Evolutionary conservation across 35 echinoderm and acorn worm species (phyloP).

Genomic region (Diadema setosum): DNA sequence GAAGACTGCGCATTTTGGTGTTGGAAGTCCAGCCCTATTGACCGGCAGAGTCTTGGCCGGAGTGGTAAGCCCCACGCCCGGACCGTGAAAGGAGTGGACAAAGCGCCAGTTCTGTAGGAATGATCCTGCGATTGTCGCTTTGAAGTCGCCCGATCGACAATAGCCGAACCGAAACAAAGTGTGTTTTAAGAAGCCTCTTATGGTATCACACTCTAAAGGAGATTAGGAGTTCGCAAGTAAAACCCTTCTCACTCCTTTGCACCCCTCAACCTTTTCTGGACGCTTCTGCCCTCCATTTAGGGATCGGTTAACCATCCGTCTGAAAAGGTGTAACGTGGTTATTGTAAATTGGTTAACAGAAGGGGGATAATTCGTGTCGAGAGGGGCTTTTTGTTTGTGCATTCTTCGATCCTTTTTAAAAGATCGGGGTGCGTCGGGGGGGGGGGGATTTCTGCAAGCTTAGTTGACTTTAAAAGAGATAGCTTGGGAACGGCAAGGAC

Average conservation of each 20-base stretch:
- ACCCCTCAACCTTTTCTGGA: neutral
- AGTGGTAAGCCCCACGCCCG: neutral
- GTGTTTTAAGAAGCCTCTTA: slow-evolving; percentile 3
- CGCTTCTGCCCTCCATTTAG: neutral
- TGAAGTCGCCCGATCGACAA: neutral
- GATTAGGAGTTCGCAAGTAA: too few relatives aligned
- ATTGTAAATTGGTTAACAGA: slow-evolving; percentile 22
- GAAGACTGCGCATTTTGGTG: too few relatives aligned
- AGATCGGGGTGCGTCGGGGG: too few relatives aligned
- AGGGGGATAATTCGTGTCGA: slow-evolving; percentile 6
- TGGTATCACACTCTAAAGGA: neutral
- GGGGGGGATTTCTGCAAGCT: too few relatives aligned
- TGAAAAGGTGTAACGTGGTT: neutral
- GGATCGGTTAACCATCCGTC: neutral
- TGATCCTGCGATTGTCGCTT: neutral
- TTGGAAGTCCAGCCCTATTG: neutral
- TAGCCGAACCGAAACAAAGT: neutral
- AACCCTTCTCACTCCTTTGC: too few relatives aligned
- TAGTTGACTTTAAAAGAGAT: too few relatives aligned
- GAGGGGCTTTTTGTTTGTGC: neutral
- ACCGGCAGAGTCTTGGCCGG: neutral
- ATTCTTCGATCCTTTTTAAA: too few relatives aligned
- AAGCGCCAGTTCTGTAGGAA: neutral
- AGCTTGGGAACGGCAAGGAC: too few relatives aligned
- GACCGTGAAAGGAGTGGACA: neutral